Base-by-base conservation (phyloP, 2,113 vertebrate genomes). In the Quiscalus mexicanus region DNA sequence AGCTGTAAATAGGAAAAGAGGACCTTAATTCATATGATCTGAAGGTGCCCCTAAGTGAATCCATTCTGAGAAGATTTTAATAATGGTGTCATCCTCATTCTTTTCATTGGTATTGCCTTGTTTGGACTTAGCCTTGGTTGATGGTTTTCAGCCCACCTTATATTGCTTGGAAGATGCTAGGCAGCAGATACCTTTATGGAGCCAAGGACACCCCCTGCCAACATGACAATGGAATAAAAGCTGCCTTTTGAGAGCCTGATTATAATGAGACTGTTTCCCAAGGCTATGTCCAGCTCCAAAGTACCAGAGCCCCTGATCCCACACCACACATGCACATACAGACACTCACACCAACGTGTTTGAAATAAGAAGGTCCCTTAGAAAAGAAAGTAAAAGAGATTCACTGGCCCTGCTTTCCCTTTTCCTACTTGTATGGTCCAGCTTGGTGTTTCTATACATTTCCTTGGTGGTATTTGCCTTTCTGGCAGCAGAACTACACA, bases 21-120 rank as follows among this genome's bases (percentile, higher is more conserved):
- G 31, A 79, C 80, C 74, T 96, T 93, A 95, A 97, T 92, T 65
- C n/a, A 78, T 75, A 56, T 47, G 49, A 55, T 88, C 31, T 70
- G 78, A 87, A 39, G 37, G 73, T 75, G 35, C 25, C 70, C 79
- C 70, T 90, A 89, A 83, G 70, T 67, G 63, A 91, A 93, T 81
- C 45, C 35, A 82, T 90, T 90, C 50, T 77, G 65, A 44, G 58
- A 77, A 91, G 42, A 88, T 85, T 76, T 71, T 75, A 91, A 59
- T 69, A 53, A 75, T 55, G 16, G 41, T 73, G 17, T 58, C 24
- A 59, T 39, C 33, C 13, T 93, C 37, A 60, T 78, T 87, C 30
- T 68, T 67, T 11, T 73, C 79, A 47, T n/a, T 56, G n/a, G 12
- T 58, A 64, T 69, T 65, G 23, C 28, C 33, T 39, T 71, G 27